Evolutionary conservation across 2,888 invertebrate species (phyloP).

Genomic region (Agriotes lineatus): DNA sequence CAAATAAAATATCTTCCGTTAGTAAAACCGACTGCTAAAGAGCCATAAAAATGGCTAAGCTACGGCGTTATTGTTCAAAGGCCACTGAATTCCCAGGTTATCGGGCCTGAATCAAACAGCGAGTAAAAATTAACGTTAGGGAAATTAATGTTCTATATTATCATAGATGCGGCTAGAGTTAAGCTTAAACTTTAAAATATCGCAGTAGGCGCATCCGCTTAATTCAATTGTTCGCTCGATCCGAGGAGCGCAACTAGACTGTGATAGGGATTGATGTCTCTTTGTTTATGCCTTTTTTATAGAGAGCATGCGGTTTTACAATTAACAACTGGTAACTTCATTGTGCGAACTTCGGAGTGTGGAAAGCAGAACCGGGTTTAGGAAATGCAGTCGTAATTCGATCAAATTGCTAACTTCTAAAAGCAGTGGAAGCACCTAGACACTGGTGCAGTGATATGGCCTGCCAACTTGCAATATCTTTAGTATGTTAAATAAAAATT

Average conservation of each 20-base stretch:
- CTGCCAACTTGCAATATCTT: too few relatives aligned
- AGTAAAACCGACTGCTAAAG: slow-evolving; percentile 22
- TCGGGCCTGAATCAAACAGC: slow-evolving; percentile 36
- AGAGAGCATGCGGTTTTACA: slow-evolving; percentile 16
- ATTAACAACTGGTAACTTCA: not conserved
- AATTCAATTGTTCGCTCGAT: slow-evolving; percentile 40
- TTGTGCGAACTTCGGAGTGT: slow-evolving; percentile 4
- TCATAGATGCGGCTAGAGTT: slow-evolving; percentile 43
- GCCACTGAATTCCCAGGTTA: slow-evolving; percentile 46
- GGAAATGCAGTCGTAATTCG: too few relatives aligned
- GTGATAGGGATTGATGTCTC: slow-evolving; percentile 42
- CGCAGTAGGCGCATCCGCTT: slow-evolving; percentile 46
- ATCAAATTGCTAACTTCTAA: too few relatives aligned
- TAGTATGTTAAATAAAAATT: too few relatives aligned
- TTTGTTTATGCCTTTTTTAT: slow-evolving; percentile 31
- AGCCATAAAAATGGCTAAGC: slow-evolving; percentile 36
- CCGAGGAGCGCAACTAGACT: slow-evolving; percentile 19
- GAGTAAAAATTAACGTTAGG: slow-evolving; percentile 45
- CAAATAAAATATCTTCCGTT: slow-evolving; percentile 35
- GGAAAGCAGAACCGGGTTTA: not conserved
- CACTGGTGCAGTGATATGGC: too few relatives aligned
- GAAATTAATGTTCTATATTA: slow-evolving; percentile 45
- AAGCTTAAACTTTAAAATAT: slow-evolving; percentile 42
- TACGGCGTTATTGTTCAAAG: slow-evolving; percentile 41
- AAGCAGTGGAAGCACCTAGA: too few relatives aligned